A percentile compares a stretch with the other conserved stretches of the same genome.
Conservation (phyloP, 2,113 vertebrate genomes). For the Poicephalus meyeri region DNA sequence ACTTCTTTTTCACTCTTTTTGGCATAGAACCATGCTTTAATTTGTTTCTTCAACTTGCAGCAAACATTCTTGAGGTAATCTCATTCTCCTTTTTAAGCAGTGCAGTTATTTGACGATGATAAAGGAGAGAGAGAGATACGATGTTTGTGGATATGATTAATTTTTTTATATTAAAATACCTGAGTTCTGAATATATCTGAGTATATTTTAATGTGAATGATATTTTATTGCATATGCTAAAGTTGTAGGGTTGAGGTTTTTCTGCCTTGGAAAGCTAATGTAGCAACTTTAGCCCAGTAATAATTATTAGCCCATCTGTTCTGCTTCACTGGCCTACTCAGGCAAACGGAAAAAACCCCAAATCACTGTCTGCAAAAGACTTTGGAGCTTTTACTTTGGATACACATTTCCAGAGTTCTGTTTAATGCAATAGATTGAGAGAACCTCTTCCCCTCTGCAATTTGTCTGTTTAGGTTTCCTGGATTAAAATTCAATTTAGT, state of each 20-base stretch:
- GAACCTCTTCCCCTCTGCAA: not conserved
- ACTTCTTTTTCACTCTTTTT: not conserved
- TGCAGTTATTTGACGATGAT: not conserved
- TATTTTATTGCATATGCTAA: not conserved
- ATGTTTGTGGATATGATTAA: not conserved
- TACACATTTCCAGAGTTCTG: not conserved
- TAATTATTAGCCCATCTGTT: not conserved
- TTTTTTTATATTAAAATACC: not conserved
- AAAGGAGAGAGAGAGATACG: not conserved
- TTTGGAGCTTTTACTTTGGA: not conserved
- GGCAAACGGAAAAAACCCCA: not conserved
- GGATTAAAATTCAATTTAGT: conserved; percentile 38
- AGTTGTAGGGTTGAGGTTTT: not conserved
- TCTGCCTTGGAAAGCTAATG: not conserved
- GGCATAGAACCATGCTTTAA: not conserved
- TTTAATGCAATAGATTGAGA: not conserved
- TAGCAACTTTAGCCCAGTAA: not conserved
- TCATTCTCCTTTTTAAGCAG: not conserved
- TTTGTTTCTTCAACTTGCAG: not conserved
- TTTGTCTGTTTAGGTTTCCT: not conserved
- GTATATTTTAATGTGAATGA: not conserved
- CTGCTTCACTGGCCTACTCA: not conserved
- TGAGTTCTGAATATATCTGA: not conserved
- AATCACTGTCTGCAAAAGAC: not conserved
- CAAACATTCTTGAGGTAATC: not conserved